These are phyloP conservation scores for Pelusios castaneus DNA, from an alignment of 2,113 vertebrate genomes.

Conservation along the genomic window DNA sequence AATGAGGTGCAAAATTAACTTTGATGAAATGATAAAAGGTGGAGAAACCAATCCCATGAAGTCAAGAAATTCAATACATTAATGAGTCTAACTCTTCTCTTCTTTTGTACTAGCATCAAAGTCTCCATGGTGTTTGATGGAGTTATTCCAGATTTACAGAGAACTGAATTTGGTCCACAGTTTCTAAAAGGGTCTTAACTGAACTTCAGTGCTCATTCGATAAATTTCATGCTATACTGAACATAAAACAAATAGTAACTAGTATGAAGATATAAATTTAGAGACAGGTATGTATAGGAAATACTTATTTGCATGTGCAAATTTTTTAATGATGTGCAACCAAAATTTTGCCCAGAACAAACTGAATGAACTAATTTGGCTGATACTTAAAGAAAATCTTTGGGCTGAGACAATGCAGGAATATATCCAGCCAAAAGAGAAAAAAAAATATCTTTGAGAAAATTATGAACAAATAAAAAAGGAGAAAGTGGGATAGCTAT, in stretches of 20 bases:
- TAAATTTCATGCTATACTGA: not conserved
- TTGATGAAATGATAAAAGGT: not conserved
- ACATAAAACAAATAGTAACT: not conserved
- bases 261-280: not conserved
- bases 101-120: not conserved
- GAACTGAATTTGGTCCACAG: not conserved
- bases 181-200: not conserved
- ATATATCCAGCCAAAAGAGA: not conserved
- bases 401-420: not conserved
- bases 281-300: not conserved
- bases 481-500: not conserved
- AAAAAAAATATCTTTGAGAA: not conserved
- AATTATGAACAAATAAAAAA: not conserved
- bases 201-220: not conserved
- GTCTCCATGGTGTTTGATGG: not conserved
- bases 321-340: not conserved
- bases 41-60: not conserved
- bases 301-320: not conserved
- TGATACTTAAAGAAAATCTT: not conserved
- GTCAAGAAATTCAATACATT: not conserved
- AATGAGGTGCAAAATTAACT: not conserved
- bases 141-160: not conserved
- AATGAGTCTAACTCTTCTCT: not conserved
- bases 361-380: not conserved
- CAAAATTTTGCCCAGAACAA: not conserved